Conservation (phyloP, 23 tunicate genomes). For the Phallusia fumigata region DNA sequence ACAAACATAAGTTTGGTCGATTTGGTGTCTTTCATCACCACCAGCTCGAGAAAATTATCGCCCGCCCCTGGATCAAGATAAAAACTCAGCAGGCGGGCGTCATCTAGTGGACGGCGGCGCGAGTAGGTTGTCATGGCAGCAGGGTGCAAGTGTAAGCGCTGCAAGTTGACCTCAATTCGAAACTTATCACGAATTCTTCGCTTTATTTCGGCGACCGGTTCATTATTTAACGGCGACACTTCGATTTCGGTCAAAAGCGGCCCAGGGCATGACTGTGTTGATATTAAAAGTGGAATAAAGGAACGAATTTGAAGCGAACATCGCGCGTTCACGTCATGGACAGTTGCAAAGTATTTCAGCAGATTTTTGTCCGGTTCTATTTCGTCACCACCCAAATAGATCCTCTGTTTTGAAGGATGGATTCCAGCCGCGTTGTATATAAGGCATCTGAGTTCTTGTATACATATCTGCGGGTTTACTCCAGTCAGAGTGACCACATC, state of each 20-base stretch:
- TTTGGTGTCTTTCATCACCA: neutral
- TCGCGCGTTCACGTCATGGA: constrained; percentile 5
- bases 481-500: neutral
- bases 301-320: constrained; percentile 40
- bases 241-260: constrained; percentile 79
- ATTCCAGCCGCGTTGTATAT: constrained; percentile 22
- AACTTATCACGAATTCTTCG: constrained; percentile 65
- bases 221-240: constrained; percentile 55
- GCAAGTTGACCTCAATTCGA: constrained; percentile 51
- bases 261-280: constrained; percentile 68
- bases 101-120: constrained; percentile 57
- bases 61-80: constrained; percentile 48
- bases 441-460: neutral
- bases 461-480: neutral
- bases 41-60: constrained; percentile 59
- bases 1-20: neutral
- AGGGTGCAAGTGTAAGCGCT: constrained; percentile 61
- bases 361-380: constrained; percentile 19
- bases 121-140: constrained; percentile 63
- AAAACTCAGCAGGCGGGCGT: constrained; percentile 35
- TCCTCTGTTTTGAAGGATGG: constrained; percentile 54
- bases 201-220: constrained; percentile 52
- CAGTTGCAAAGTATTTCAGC: constrained; percentile 47
- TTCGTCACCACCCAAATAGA: constrained; percentile 62
- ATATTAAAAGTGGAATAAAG: constrained; percentile 45